Evolutionary conservation across 2,888 invertebrate genomes (phyloP).

Genomic region (Apocheima hispidaria): DNA sequence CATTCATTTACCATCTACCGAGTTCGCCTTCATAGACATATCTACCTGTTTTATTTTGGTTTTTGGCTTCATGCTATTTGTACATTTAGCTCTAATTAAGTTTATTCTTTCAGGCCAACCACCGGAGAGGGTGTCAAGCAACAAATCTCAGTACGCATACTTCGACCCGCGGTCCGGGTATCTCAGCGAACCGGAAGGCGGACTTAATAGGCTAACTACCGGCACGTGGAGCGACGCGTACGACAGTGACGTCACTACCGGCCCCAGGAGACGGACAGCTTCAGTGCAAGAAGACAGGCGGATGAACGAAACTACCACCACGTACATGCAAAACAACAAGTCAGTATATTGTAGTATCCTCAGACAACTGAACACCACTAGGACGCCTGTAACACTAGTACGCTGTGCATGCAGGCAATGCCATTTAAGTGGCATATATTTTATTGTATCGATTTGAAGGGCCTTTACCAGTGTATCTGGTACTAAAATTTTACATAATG

Average conservation of each 20-base stretch:
- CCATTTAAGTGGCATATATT: too few relatives aligned
- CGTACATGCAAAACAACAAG: conserved; percentile 77
- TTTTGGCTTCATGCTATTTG: background rate
- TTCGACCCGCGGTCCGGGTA: conserved; percentile 83
- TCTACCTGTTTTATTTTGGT: background rate
- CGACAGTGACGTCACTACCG: conserved; percentile 77
- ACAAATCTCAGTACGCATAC: conserved; percentile 82
- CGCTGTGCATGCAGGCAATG: too few relatives aligned
- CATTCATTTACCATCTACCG: background rate
- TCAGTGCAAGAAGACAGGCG: conserved; percentile 79
- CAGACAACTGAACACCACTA: too few relatives aligned
- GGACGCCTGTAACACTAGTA: too few relatives aligned
- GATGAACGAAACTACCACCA: conserved; percentile 63
- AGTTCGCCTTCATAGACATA: background rate
- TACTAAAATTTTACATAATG: too few relatives aligned
- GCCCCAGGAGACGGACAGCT: conserved; percentile 72
- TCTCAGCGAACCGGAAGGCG: conserved; percentile 82
- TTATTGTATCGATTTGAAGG: too few relatives aligned
- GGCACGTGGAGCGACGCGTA: conserved; percentile 79
- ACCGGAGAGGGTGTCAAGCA: conserved; percentile 69
- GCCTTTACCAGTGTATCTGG: too few relatives aligned
- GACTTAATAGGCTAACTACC: conserved; percentile 65
- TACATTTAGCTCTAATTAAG: background rate
- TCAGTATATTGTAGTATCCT: conserved; percentile 59
- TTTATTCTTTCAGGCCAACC: conserved; percentile 60